Conservation (phyloP, 2,113 vertebrate species). For the Myiopsitta monachus region DNA sequence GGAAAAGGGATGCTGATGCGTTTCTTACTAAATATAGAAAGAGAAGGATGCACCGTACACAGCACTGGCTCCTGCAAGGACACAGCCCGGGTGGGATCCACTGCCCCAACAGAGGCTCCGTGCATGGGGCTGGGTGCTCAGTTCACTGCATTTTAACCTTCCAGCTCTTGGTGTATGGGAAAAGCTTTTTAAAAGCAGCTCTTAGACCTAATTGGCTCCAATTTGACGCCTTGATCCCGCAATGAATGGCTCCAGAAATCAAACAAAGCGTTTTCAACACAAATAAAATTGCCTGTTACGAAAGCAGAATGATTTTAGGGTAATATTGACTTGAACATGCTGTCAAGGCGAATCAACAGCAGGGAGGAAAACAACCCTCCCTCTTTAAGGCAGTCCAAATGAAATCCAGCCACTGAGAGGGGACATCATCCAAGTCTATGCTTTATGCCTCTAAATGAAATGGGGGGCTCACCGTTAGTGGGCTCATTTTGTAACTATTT, state of each 20-base stretch:
- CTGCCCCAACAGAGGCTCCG: not conserved
- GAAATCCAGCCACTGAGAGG: not conserved
- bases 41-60: not conserved
- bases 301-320: conserved; percentile 35
- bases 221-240: conserved; percentile 23
- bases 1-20: conserved; percentile 35
- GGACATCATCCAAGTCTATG: not conserved
- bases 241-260: conserved; percentile 42
- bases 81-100: not conserved
- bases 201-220: not conserved
- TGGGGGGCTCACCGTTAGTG: not conserved
- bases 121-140: not conserved
- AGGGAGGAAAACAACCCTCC: conserved; percentile 42
- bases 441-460: not conserved
- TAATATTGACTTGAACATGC: conserved; percentile 68
- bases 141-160: not conserved
- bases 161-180: not conserved
- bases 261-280: conserved; percentile 31
- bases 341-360: conserved; percentile 66
- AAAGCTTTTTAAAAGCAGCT: conserved; percentile 29
- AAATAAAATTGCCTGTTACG: conserved; percentile 47
- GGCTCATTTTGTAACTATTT: not conserved
- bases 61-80: not conserved
- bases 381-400: not conserved
- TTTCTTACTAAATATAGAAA: conserved; percentile 33